Conservation (phyloP, 2,797 vertebrate genomes). For the Hoplostethus mediterraneus region DNA sequence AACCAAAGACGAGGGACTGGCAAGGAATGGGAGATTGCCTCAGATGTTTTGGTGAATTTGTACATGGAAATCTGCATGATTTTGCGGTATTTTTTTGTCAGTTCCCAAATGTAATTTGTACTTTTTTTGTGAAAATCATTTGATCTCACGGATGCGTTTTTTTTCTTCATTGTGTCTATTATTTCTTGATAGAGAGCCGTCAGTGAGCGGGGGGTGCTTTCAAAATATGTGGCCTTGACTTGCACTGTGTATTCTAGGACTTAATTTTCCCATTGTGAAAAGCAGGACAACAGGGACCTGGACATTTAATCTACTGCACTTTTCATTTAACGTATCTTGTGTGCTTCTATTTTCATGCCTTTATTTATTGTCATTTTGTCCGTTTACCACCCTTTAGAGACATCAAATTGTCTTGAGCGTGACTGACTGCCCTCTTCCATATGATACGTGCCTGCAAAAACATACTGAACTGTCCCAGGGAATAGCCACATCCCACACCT, state of each 20-base stretch:
- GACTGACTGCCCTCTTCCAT: background rate
- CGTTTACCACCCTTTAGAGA: background rate
- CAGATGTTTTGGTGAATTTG: constrained; percentile 5
- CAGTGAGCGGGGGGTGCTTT: no score
- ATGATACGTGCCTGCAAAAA: background rate
- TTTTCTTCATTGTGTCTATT: constrained; percentile 21
- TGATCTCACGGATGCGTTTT: constrained; percentile 14
- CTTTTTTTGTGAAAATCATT: constrained; percentile 5
- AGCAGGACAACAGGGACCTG: background rate
- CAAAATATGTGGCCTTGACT: no score
- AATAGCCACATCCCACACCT: background rate
- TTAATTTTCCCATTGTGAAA: background rate
- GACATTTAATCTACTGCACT: background rate
- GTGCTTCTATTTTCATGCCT: background rate
- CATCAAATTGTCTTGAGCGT: background rate
- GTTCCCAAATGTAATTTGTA: background rate
- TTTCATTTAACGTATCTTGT: background rate
- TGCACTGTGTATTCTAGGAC: no score
- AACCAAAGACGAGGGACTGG: background rate
- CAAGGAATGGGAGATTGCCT: background rate
- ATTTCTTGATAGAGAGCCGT: constrained; percentile 41
- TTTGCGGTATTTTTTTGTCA: no score
- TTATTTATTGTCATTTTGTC: background rate
- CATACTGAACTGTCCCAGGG: background rate
- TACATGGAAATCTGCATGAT: background rate